Conservation (phyloP, 2,888 invertebrate genomes). For the Amitus sp. region DNA sequence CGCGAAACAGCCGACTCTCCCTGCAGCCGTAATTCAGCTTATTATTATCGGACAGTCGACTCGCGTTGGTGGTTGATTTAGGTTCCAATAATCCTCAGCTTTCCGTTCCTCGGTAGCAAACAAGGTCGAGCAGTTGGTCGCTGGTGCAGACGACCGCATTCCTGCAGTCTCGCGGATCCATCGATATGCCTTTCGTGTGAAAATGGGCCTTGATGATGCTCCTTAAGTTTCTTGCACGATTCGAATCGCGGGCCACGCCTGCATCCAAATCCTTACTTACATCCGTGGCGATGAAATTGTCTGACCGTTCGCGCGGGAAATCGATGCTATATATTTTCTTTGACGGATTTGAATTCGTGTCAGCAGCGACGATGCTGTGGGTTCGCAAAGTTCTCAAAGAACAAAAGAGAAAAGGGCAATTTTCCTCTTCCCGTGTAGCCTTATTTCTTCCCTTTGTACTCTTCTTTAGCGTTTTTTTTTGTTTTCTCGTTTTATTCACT, state of each 20-base stretch:
- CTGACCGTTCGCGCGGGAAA: conserved; percentile 4
- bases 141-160: conserved; percentile 34
- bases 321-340: conserved; percentile 8
- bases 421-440: conserved; percentile 24
- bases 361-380: conserved; percentile 23
- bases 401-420: conserved; percentile 31
- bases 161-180: conserved; percentile 30
- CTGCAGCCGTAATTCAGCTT: conserved; percentile 9
- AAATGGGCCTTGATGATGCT: conserved; percentile 27
- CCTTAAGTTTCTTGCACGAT: conserved; percentile 43
- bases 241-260: no score
- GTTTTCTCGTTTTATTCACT: background rate
- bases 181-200: conserved; percentile 30
- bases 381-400: conserved; percentile 26
- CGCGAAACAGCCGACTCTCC: conserved; percentile 5
- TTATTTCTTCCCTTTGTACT: conserved; percentile 28
- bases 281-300: conserved; percentile 7
- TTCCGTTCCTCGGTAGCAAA: background rate
- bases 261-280: no score
- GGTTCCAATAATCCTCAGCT: conserved; percentile 38
- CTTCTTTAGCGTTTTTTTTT: conserved; percentile 8
- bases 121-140: background rate
- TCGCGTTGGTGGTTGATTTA: conserved; percentile 40
- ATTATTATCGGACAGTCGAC: conserved; percentile 10
- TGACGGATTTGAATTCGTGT: conserved; percentile 32